A percentile compares a stretch with the other conserved stretches of the same genome.
phyloP scores from a whole-genome alignment of 2,888 invertebrate species.

The Acleris sparsana region DNA sequence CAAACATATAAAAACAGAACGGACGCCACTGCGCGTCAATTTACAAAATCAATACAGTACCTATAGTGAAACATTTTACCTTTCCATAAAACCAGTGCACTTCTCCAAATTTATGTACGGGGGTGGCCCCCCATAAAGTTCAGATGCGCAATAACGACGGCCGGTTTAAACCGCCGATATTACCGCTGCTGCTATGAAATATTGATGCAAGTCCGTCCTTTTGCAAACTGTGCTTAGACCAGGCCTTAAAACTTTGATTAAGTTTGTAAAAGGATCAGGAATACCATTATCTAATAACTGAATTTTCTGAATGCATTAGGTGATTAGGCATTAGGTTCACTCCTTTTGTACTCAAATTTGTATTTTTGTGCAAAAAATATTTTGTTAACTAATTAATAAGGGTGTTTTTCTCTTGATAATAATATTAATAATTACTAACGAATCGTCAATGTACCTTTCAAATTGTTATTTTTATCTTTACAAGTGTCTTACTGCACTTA shows the following conservation, averaged over 20 bases:
- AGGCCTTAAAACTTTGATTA: neutral
- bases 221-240: conserved; percentile 48
- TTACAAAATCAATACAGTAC: conserved; percentile 75
- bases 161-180: conserved; percentile 76
- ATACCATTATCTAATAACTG: no score
- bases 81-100: conserved; percentile 72
- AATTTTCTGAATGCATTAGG: no score
- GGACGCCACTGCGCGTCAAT: conserved; percentile 43
- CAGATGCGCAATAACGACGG: conserved; percentile 76
- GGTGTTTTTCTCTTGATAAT: no score
- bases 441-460: no score
- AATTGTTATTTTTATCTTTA: no score
- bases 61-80: conserved; percentile 66
- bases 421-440: no score
- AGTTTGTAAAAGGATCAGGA: no score
- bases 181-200: conserved; percentile 72
- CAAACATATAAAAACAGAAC: conserved; percentile 1
- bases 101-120: conserved; percentile 76
- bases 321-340: no score
- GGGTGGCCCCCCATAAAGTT: conserved; percentile 78
- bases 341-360: no score
- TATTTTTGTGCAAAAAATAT: no score
- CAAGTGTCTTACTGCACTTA: no score
- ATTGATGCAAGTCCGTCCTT: conserved; percentile 62
- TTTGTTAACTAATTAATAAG: no score